phyloP scores from a whole-genome alignment of 2,888 invertebrate genomes.

The Torymus texanus region DNA sequence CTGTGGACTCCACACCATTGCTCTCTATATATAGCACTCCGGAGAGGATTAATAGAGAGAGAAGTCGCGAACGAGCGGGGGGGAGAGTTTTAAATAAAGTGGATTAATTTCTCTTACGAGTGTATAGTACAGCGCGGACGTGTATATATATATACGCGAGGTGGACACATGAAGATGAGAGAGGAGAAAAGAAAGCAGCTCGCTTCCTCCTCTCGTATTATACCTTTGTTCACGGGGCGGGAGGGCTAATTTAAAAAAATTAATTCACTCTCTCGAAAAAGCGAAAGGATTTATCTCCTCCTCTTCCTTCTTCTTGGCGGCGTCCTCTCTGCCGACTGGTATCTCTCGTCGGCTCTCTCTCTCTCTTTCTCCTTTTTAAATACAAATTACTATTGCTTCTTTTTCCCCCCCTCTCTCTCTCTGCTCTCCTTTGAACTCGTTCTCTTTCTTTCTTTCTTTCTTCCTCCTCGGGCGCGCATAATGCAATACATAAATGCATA shows the following conservation, averaged over 20 bases:
- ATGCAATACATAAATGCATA: slow-evolving; percentile 71
- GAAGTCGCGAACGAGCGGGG: no score
- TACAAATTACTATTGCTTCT: slow-evolving; percentile 47
- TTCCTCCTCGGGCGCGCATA: slow-evolving; percentile 60
- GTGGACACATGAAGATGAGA: no score
- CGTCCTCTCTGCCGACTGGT: neutral
- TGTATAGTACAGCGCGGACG: no score
- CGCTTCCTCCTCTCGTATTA: neutral
- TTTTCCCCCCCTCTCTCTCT: slow-evolving; percentile 8
- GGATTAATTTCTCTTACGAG: slow-evolving; percentile 12
- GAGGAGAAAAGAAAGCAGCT: slow-evolving; percentile 9
- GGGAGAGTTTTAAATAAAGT: neutral
- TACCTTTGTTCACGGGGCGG: neutral
- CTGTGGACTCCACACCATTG: slow-evolving; percentile 10
- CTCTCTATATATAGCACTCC: neutral
- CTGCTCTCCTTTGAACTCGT: slow-evolving; percentile 33
- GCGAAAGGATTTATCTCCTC: slow-evolving; percentile 29
- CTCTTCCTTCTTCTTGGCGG: neutral
- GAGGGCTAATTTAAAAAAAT: slow-evolving; percentile 23
- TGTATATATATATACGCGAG: no score
- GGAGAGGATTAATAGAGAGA: neutral
- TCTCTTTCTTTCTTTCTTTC: slow-evolving; percentile 29
- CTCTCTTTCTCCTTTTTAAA: slow-evolving; percentile 40
- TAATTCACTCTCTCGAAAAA: slow-evolving; percentile 38
- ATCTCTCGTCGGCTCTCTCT: slow-evolving; percentile 5